Base-by-base conservation (phyloP, 2,797 vertebrate species). In the Apogon talboti region DNA sequence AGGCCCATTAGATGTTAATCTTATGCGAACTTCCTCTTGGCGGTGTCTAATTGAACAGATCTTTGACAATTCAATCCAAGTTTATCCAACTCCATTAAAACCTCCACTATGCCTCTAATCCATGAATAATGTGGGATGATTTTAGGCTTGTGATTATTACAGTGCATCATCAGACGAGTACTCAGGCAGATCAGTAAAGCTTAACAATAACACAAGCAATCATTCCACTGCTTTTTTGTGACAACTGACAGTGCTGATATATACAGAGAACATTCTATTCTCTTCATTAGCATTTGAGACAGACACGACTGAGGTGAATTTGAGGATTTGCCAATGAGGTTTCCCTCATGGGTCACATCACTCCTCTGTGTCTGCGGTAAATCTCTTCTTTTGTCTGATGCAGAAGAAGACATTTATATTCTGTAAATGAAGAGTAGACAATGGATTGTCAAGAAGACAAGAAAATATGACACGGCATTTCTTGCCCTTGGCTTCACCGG, bases 51-150 rank as follows among this genome's bases (percentile, higher is more conserved):
- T 72, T 83, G 37, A 81, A 66, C 30, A 64, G 48, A 76, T 71
- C 15, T 78, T 79, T 88, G 80, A 84, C 84, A 79, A 82, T 84
- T 81, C 56, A 64, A 76, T 74, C 52, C 33, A 60, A 62, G 53
- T 72, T 70, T 47, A 63, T 43, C 53, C 45, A 71, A 76, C 63
- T 58, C 54, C 8, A 35, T 15, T 46, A 7, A 81, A 82, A 86
- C 66, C 56, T 53, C 35, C 24, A 67, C 19, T 15, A 24, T 52
- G 67, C 52, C 62, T 71, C 61, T 62, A 62, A 79, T 56, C 61
- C 28, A 45, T 63, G 12, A 68, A 68, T 67, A 77, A 85, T 66
- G 52, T 61, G 42, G 52, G 56, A 12, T 71, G 40, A 62, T 85
- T 78, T 81, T 55, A 62, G 48, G 54, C 66, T 53, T 42, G 44